Base-by-base conservation (phyloP, 2,888 invertebrate genomes). In the Entomobrya proxima region DNA sequence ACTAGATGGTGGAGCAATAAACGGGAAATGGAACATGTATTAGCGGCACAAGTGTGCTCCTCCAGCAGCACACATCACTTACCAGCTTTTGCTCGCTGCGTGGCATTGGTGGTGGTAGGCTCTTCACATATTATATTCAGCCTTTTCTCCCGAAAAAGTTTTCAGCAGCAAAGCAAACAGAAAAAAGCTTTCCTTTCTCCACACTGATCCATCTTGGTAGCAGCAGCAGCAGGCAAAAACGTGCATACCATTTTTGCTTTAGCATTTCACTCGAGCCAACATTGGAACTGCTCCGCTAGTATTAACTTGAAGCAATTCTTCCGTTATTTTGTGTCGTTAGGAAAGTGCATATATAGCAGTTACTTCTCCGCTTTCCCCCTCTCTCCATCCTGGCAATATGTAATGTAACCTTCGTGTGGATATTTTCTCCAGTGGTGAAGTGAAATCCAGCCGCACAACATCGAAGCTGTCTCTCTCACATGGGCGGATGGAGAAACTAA, bases 361-460 rank as follows among this genome's bases (percentile, higher is more conserved):
- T 55, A 55, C 55, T 55, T 11, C 55, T 55, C 55, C 58, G 32
- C 32, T 27, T n/a, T 30, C 32, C 18, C 18, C 27, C 27, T 18
- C 47, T 27, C 72, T 47, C 3, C 35, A 35, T 21, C 47, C 40
- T 72, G 1, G 6, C 69, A 24, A 72, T 72, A 72, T 72, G 69
- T 47, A 78, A 67, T 47, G 64, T 78, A 64, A 78, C 64, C 78
- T 64, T 79, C 37, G 32, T 37, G 35, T 55, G 47, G n/a, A 50
- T n/a, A n/a, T 67, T 81, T 81, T 72, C 81, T 74, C 81, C 81
- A 81, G 81, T 81, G 69, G 58, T 74, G 58, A 72, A 58, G 40
- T 81, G 81, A 74, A 81, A 81, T 30, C 81, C 81, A 81, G 58
- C 81, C 81, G 81, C 81, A 58, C 74, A 81, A 74, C 72, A 75